Percentiles rank a stretch among this genome's conserved stretches.
Conservation (phyloP, 2,113 vertebrate genomes). For the Numida meleagris region DNA sequence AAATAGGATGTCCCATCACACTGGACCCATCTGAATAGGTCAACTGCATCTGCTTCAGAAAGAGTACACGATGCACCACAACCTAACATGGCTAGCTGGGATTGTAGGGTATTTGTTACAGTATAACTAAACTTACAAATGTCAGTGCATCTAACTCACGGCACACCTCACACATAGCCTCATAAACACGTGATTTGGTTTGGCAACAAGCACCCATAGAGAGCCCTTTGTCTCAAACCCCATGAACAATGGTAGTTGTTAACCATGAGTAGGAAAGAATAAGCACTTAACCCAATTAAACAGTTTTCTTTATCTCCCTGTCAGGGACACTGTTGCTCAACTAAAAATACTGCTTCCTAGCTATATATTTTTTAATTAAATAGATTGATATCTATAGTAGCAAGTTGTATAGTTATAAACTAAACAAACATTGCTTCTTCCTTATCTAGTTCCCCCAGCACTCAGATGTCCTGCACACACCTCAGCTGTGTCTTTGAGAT, state of each 20-base stretch:
- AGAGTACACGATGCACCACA: rapidly evolving
- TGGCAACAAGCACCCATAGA: background rate
- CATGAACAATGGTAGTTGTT: background rate
- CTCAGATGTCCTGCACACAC: background rate
- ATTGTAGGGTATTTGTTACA: background rate
- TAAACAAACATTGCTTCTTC: background rate
- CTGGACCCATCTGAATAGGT: background rate
- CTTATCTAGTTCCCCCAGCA: background rate
- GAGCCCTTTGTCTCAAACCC: background rate
- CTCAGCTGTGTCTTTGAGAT: background rate
- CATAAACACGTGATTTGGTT: background rate
- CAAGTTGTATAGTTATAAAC: background rate
- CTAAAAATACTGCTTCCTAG: background rate
- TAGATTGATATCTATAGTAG: background rate
- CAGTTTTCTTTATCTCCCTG: background rate
- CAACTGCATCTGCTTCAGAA: background rate
- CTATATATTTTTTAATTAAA: background rate
- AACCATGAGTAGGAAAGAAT: background rate
- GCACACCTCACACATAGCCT: background rate
- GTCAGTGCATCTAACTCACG: background rate
- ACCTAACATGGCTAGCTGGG: background rate
- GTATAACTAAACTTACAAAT: background rate
- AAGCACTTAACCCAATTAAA: background rate
- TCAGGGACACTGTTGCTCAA: background rate
- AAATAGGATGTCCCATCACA: background rate